phyloP scores from a whole-genome alignment of 1,140 invertebrate genomes.

The Lucilia cuprina region DNA sequence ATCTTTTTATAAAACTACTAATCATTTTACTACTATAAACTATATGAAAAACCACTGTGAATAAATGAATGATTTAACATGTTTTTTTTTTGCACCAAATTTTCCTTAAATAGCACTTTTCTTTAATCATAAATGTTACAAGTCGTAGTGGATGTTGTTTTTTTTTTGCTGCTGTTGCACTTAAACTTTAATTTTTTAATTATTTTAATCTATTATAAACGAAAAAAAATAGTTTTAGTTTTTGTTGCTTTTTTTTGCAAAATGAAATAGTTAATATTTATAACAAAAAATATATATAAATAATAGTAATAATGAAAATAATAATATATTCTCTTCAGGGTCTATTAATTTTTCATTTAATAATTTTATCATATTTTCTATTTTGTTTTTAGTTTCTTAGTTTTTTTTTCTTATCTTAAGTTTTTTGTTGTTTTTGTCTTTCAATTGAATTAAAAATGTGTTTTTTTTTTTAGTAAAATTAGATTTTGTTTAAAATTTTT shows the following conservation, averaged over 20 bases:
- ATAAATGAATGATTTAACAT: too few relatives aligned
- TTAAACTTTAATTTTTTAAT: background rate
- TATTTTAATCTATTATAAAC: background rate
- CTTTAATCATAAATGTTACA: too few relatives aligned
- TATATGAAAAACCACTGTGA: too few relatives aligned
- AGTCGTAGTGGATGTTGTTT: too few relatives aligned
- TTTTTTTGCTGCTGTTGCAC: background rate
- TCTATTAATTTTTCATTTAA: slow-evolving; percentile 25
- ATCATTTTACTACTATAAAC: too few relatives aligned
- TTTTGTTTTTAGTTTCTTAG: background rate
- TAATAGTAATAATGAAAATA: background rate
- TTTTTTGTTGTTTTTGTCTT: background rate
- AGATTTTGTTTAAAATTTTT: too few relatives aligned
- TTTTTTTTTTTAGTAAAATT: too few relatives aligned
- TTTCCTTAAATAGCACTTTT: too few relatives aligned
- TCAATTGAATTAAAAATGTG: background rate
- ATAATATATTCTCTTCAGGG: slow-evolving; percentile 27
- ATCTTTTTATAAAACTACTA: too few relatives aligned
- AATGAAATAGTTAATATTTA: background rate
- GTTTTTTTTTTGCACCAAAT: too few relatives aligned
- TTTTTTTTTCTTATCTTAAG: background rate
- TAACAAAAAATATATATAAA: background rate
- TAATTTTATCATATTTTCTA: background rate
- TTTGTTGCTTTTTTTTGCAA: background rate
- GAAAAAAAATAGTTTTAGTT: background rate